Base-by-base conservation (phyloP, 2,113 vertebrate species). In the Chaenogobius annularis region DNA sequence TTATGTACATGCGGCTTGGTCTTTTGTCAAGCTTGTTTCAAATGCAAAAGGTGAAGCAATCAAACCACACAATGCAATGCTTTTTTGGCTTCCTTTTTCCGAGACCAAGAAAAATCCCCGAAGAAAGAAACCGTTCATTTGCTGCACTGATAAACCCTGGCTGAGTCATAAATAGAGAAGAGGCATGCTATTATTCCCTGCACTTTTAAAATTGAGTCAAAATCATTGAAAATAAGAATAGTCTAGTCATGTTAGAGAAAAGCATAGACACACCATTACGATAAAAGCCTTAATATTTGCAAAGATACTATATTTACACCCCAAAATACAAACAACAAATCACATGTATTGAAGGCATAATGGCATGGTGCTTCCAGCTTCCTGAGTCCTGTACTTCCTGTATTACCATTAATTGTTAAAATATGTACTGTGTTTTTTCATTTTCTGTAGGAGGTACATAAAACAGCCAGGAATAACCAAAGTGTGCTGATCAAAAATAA, bases 61-160 rank as follows among this genome's bases (percentile, higher is more conserved):
- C 59, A 63, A 63, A 63, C 52, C 44, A 66, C 35, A 75, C 68
- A 70, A 75, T 50, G n/a, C 52, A 72, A 80, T 79, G 73, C 55
- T 72, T 17, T 67, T n/a, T n/a, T 70, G 26, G 17, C 19, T 77
- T 59, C 52, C n/a, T 59, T 15, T 68, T 40, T 54, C 52, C 70
- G 71, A 59, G 72, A 44, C 50, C 55, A 58, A 23, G 77, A 47
- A 74, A 47, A 74, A 75, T 78, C 83, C 20, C 54, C 68, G 64
- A 50, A 73, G 54, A 88, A 72, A 75, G 52, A 78, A 83, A 26
- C 71, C 63, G 47, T 77, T 88, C 84, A 84, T 84, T 70, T 85
- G 73, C 46, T 70, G 63, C 68, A 13, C 55, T 69, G 66, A 14
- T 67, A 63, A 63, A 26, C 23, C 20, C 61, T 13, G 62, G 37